phyloP scores from a whole-genome alignment of 1,140 invertebrate genomes.

The Anastatus disparis region DNA sequence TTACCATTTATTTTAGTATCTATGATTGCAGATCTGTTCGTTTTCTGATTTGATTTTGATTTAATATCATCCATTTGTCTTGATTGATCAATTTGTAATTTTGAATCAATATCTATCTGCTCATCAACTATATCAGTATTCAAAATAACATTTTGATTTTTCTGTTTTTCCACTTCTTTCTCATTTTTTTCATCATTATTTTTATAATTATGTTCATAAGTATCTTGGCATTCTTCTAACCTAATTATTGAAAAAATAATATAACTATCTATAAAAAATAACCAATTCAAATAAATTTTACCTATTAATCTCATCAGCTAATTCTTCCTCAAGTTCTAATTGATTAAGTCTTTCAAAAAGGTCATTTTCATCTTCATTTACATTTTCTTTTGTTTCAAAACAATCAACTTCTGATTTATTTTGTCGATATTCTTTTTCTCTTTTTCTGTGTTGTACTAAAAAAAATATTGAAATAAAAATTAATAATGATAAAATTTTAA shows the following conservation, averaged over 20 bases:
- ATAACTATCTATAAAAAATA: not conserved
- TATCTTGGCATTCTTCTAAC: constrained; percentile 45
- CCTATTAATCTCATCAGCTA: constrained; percentile 64
- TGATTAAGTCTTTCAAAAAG: constrained; percentile 66
- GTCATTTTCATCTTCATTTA: constrained; percentile 65
- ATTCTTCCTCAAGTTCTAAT: constrained; percentile 69
- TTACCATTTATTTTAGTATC: constrained; percentile 28
- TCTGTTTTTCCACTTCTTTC: constrained; percentile 47
- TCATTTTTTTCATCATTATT: constrained; percentile 45
- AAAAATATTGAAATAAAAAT: constrained; percentile 26
- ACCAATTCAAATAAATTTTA: constrained; percentile 31
- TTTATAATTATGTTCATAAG: constrained; percentile 34
- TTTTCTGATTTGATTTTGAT: constrained; percentile 41
- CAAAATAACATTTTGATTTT: constrained; percentile 17
- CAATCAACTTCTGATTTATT: constrained; percentile 57
- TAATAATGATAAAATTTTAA: constrained; percentile 36
- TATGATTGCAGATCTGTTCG: not conserved
- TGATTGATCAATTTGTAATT: not conserved
- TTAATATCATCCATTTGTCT: constrained; percentile 33
- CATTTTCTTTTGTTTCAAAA: too few relatives aligned
- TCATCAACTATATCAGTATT: not conserved
- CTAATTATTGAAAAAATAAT: constrained; percentile 36
- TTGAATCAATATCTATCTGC: too few relatives aligned
- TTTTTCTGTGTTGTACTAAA: constrained; percentile 66
- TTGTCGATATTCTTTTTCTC: constrained; percentile 64